Conservation (phyloP, 2,797 vertebrate genomes). For the Acanthiza pusilla region DNA sequence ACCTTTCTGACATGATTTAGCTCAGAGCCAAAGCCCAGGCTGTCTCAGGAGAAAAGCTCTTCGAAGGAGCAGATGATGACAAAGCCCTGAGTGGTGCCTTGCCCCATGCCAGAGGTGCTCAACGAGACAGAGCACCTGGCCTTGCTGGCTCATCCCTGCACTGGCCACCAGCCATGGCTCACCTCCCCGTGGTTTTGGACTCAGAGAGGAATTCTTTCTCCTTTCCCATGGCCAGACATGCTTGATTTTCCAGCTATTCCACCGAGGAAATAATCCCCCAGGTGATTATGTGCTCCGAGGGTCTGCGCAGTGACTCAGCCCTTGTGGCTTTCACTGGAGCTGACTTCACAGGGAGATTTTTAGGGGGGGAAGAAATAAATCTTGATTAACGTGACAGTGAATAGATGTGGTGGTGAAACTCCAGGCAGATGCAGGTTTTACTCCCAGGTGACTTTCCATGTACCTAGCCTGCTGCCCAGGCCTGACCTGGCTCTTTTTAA, state of each 20-base stretch:
- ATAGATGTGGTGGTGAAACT: neutral
- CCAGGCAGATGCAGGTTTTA: neutral
- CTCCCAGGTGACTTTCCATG: neutral
- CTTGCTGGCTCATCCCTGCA: neutral
- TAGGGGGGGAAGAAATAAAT: neutral
- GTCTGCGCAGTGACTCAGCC: neutral
- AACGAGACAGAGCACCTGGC: neutral
- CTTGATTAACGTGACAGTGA: neutral
- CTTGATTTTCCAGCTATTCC: slow-evolving; percentile 7
- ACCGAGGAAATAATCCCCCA: neutral
- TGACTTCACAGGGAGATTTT: neutral
- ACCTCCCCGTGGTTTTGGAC: neutral
- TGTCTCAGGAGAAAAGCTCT: neutral
- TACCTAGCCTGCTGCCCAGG: neutral
- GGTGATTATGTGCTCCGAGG: neutral
- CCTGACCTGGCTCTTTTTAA: neutral
- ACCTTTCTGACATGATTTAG: neutral
- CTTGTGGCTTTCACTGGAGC: neutral
- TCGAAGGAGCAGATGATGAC: neutral
- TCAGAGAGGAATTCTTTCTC: neutral
- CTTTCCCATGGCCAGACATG: neutral
- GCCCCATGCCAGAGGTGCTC: neutral
- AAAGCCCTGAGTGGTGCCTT: neutral
- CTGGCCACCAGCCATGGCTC: neutral
- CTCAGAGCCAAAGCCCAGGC: neutral